Evolutionary conservation across 1,140 invertebrate genomes (phyloP), one percentile per base, ranked within the genome.

Genomic region (Oreohelix idahoensis): DNA sequence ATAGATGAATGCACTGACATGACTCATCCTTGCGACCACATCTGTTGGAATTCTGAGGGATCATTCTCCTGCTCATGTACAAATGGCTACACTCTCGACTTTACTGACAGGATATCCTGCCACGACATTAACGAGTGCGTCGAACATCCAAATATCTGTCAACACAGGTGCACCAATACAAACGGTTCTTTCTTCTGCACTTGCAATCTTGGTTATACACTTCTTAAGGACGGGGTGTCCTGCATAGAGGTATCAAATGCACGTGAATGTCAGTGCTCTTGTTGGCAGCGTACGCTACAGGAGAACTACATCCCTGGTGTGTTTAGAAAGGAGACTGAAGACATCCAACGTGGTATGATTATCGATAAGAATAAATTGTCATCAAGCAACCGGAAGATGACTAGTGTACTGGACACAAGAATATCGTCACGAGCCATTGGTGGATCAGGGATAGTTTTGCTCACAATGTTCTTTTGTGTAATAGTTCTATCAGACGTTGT

Each of bases 111-210:
- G 4, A 13, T 0, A 1, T 26, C 71, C 23, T 73, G 71, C 42
- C 36, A 10, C 0, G 71, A 73, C 20, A 73, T 73, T 26, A 45
- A 73, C 38, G 71, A 73, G 23, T 73, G 71, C 23, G 0, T 42
- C 1, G 23, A 39, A 42, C 4, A 26, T 32, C 1, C 36, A 39
- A 1, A 45, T 20, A 42, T 11, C n/a, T 73, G 71, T 29, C 17
- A 73, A 23, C 71, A 73, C 36, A 42, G 26, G 20, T 73, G 71
- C 38, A 29, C 10, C 0, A 73, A 73, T 29, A 39, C 26, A n/a
- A 73, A 79, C 26, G 89, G 89, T 0, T 79, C 79, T 42, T 89
- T 82, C 83, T 42, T 51, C 35, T 89, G 88, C 63, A 26, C 29
- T n/a, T 89, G 88, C 84, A 35, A 73, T 17, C 32, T 45, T 35